Evolutionary conservation across 2,797 vertebrate species (phyloP), one percentile per base, ranked within the genome.

Genomic region (Trachurus trachurus): DNA sequence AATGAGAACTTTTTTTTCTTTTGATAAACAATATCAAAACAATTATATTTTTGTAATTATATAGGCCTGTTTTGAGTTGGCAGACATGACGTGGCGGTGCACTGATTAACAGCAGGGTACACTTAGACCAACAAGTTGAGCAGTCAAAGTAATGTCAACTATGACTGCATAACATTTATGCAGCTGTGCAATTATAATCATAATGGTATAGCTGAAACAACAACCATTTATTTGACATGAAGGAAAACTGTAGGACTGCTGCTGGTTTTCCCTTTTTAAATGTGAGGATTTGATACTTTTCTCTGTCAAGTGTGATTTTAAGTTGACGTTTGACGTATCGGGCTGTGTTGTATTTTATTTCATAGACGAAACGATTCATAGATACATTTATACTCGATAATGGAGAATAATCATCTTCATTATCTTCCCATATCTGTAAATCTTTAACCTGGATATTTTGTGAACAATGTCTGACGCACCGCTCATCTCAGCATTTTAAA

Each of bases 401-500:
- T 54, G 17, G 17, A 39, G 52, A 37, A 9, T 37, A 9, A 37
- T 37, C 7, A 7, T 52, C 3, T 67, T n/a, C 11, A 37, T 7
- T 10, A 16, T 60, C 13, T 47, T 60, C 13, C 8, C 1, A 42
- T 58, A 17, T 58, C 26, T 73, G 9, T 9, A 49, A 72, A 10
- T 29, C 12, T 31, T 52, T 16, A 9, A 11, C 8, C 31, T 56
- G 8, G 7, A n/a, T 44, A 4, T n/a, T 69, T 31, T 68, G 13
- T 50, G n/a, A 66, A 52, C 34, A 66, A 69, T 64, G 42, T 74
- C 72, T 79, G 61, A 67, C 61, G 70, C 73, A 26, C 26, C 26
- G 26, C 26, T 26, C 26, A 26, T 79, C 34, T 54, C 26, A 16
- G 69, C 54, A 70, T 85, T 26, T 83, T 80, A 60, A 76, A 64